These are phyloP conservation scores for Schizopygopsis malacanthus DNA, from an alignment of 2,797 vertebrate species.

Conservation along the genomic window DNA sequence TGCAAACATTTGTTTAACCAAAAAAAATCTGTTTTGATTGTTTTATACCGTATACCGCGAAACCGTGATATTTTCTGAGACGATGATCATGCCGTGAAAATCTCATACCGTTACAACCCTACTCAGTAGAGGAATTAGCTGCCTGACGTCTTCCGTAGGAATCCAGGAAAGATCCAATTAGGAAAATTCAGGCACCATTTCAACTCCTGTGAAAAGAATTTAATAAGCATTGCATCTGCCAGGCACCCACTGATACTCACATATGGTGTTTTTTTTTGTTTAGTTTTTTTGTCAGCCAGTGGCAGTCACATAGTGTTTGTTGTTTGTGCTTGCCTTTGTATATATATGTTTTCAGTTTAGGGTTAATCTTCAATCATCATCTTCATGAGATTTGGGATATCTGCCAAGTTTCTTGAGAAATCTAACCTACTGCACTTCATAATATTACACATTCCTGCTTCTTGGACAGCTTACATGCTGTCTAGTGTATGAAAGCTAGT, in stretches of 20 bases:
- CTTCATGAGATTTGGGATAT: background rate
- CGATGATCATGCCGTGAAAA: too few relatives aligned
- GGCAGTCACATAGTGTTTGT: constrained; percentile 8
- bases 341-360: constrained; percentile 17
- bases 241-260: constrained; percentile 20
- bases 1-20: too few relatives aligned
- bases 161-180: constrained; percentile 45
- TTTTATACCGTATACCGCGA: too few relatives aligned
- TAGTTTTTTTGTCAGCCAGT: background rate
- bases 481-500: constrained; percentile 2
- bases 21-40: too few relatives aligned
- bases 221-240: constrained; percentile 45
- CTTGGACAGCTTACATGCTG: constrained; percentile 13
- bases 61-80: too few relatives aligned
- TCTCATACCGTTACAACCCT: too few relatives aligned
- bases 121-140: constrained; percentile 1
- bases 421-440: background rate
- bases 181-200: constrained; percentile 33
- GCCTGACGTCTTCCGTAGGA: constrained; percentile 17
- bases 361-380: constrained; percentile 9
- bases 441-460: constrained; percentile 35
- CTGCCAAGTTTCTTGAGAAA: constrained; percentile 18
- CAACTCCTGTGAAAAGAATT: constrained; percentile 46
- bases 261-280: constrained; percentile 1
- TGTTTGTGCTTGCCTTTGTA: constrained; percentile 23